Percentiles rank a stretch among this genome's conserved stretches.
Conservation (phyloP, 2,888 invertebrate genomes). For the Lithosia quadra region DNA sequence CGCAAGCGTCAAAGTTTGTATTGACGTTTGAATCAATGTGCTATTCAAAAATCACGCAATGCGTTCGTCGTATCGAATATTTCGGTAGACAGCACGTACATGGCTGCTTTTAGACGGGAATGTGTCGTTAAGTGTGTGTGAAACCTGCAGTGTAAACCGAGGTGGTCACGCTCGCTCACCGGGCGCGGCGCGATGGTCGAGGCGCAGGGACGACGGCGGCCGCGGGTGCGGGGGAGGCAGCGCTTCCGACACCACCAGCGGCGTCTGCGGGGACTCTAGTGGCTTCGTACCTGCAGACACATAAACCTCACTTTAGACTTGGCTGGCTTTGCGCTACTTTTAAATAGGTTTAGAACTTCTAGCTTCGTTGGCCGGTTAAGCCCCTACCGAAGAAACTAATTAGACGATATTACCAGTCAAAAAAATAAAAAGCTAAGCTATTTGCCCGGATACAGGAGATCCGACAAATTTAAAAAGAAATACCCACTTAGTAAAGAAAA, state of each 20-base stretch:
- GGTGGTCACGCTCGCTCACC: constrained; percentile 85
- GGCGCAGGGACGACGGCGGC: constrained; percentile 83
- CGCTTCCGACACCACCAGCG: constrained; percentile 87
- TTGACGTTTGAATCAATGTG: constrained; percentile 27
- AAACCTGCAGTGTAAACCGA: constrained; percentile 77
- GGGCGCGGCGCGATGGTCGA: constrained; percentile 87
- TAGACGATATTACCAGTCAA: too few relatives aligned
- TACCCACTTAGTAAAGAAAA: too few relatives aligned
- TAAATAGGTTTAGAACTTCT: neutral
- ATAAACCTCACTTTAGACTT: neutral
- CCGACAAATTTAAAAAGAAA: too few relatives aligned
- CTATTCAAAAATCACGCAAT: constrained; percentile 44
- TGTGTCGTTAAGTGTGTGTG: constrained; percentile 67
- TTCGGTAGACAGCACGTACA: constrained; percentile 45
- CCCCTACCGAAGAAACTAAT: neutral
- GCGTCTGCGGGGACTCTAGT: constrained; percentile 94
- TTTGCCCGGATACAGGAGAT: too few relatives aligned
- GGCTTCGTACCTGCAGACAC: constrained; percentile 89
- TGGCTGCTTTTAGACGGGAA: constrained; percentile 62
- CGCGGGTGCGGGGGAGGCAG: constrained; percentile 81
- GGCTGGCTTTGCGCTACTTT: neutral
- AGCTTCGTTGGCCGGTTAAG: neutral
- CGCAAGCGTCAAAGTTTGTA: constrained; percentile 41
- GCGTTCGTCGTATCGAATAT: constrained; percentile 51
- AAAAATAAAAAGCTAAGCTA: too few relatives aligned